Conservation (phyloP, 2,113 vertebrate genomes). For the Phrynosoma blainvillii region DNA sequence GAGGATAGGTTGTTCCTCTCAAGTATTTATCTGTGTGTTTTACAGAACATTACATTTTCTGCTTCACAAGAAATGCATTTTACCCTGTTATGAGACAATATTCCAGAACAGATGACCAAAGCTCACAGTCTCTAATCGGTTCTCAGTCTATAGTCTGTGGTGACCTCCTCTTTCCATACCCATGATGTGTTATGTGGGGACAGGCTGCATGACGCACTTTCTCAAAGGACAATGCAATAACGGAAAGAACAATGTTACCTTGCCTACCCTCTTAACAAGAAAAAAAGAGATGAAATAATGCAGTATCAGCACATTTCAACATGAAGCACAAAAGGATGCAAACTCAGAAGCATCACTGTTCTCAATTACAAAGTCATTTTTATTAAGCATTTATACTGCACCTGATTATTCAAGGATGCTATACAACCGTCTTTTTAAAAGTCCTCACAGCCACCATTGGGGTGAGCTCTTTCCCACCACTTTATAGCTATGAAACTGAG, state of each 20-base stretch:
- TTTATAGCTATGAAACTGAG: not conserved
- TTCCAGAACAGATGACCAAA: not conserved
- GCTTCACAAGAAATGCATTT: not conserved
- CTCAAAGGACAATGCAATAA: not conserved
- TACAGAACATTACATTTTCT: not conserved
- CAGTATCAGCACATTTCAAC: not conserved
- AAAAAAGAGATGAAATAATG: not conserved
- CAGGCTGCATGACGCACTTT: not conserved
- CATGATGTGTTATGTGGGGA: not conserved
- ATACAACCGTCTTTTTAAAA: not conserved
- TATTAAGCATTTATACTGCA: not conserved
- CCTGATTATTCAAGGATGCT: not conserved
- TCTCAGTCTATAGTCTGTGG: not conserved
- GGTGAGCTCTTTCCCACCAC: not conserved
- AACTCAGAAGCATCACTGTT: not conserved
- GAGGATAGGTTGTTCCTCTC: not conserved
- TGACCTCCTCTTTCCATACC: accelerated
- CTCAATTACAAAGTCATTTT: not conserved
- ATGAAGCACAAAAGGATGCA: not conserved
- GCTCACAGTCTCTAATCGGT: not conserved
- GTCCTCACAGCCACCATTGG: not conserved
- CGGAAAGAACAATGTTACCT: not conserved
- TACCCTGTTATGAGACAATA: not conserved
- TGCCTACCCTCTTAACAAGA: not conserved
- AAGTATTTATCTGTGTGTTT: not conserved